Conservation (phyloP, 2,888 invertebrate species). For the Caradrina kadenii region DNA sequence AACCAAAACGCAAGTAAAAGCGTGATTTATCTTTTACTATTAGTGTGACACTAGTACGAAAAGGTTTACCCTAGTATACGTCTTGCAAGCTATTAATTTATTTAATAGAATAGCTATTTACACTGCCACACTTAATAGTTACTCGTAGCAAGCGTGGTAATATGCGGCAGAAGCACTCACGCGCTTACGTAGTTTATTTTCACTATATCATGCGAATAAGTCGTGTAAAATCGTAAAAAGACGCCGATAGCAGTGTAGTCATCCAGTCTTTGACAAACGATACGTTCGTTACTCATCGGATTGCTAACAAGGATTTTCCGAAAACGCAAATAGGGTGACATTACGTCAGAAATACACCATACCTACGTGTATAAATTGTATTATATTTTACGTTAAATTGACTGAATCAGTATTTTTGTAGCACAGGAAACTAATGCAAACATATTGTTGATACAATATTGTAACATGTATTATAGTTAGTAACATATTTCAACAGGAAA, state of each 20-base stretch:
- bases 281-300: slow-evolving; percentile 42
- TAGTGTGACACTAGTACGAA: slow-evolving; percentile 5
- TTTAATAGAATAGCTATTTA: slow-evolving; percentile 19
- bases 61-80: slow-evolving; percentile 15
- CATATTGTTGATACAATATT: slow-evolving; percentile 31
- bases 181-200: slow-evolving; percentile 19
- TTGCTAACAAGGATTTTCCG: slow-evolving; percentile 52
- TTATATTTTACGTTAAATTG: slow-evolving; percentile 52
- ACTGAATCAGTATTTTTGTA: slow-evolving; percentile 64
- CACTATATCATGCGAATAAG: slow-evolving; percentile 8
- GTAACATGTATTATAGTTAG: slow-evolving; percentile 26
- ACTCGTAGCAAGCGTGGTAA: slow-evolving; percentile 15
- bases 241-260: slow-evolving; percentile 33
- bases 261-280: slow-evolving; percentile 31
- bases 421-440: slow-evolving; percentile 53
- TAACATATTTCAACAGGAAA: slow-evolving; percentile 51
- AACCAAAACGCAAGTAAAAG: slow-evolving; percentile 22
- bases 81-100: slow-evolving; percentile 39
- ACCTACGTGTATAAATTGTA: slow-evolving; percentile 46
- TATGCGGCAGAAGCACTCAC: slow-evolving; percentile 20
- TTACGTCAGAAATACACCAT: slow-evolving; percentile 50
- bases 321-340: slow-evolving; percentile 43
- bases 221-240: slow-evolving; percentile 1
- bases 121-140: slow-evolving; percentile 40
- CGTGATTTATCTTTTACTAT: slow-evolving; percentile 23